Evolutionary conservation across 2,797 vertebrate genomes (phyloP).

Genomic region (Balearica regulorum): DNA sequence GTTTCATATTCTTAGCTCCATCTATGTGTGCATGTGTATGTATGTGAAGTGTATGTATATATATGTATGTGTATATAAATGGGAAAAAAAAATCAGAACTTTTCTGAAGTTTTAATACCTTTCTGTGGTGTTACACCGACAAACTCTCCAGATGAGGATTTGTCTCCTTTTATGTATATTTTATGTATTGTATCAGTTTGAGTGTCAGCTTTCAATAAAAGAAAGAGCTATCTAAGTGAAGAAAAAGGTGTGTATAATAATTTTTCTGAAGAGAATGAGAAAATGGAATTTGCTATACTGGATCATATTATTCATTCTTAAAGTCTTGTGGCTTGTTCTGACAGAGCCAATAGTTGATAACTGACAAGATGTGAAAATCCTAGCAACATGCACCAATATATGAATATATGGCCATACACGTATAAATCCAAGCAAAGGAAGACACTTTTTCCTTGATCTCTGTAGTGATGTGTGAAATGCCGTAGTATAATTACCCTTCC

Average conservation of each 20-base stretch:
- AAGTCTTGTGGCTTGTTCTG: neutral
- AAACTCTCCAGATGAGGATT: neutral
- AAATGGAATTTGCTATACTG: neutral
- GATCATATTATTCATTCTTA: neutral
- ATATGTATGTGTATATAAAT: neutral
- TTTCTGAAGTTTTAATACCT: neutral
- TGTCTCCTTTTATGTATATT: neutral
- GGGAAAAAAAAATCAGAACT: neutral
- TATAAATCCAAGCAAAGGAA: neutral
- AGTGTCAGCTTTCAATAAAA: neutral
- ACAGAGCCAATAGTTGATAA: neutral
- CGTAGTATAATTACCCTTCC: neutral
- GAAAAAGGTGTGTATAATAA: neutral
- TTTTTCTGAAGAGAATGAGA: neutral
- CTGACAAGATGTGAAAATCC: neutral
- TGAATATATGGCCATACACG: neutral
- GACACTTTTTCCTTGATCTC: neutral
- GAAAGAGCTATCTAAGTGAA: neutral
- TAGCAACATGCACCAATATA: neutral
- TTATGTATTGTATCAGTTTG: neutral
- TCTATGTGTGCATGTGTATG: neutral
- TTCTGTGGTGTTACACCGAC: neutral
- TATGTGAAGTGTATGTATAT: neutral
- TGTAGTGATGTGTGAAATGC: neutral
- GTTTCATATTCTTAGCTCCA: neutral